Evolutionary conservation across 2,888 invertebrate species (phyloP).

Genomic region (Notocelia uddmanniana): DNA sequence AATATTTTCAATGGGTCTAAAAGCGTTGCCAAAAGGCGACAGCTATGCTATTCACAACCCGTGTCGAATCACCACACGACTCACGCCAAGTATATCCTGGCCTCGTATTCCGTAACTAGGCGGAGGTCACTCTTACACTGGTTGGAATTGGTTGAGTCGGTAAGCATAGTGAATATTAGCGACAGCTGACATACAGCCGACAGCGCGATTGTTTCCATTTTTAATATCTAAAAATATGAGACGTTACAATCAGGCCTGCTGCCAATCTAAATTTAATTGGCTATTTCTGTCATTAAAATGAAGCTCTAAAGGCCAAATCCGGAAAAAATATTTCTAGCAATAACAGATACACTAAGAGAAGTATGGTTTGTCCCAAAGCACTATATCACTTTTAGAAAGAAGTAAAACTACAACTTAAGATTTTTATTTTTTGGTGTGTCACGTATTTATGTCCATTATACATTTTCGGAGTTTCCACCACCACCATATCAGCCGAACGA

Average conservation of each 20-base stretch:
- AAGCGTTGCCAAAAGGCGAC: constrained; percentile 2
- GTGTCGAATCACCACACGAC: neutral
- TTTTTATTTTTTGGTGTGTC: too few relatives aligned
- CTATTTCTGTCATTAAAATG: neutral
- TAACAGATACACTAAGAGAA: too few relatives aligned
- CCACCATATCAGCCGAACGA: too few relatives aligned
- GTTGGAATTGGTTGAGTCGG: neutral
- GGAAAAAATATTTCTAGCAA: neutral
- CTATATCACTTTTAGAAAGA: too few relatives aligned
- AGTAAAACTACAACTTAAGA: too few relatives aligned
- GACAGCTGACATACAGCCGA: constrained; percentile 9
- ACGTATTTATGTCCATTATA: too few relatives aligned
- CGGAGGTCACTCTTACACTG: neutral
- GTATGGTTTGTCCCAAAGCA: too few relatives aligned
- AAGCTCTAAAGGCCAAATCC: neutral
- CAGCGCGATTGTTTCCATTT: constrained; percentile 8
- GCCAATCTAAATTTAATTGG: neutral
- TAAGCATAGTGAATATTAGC: neutral
- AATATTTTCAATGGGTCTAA: constrained; percentile 3
- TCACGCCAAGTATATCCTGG: neutral
- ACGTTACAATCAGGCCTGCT: neutral
- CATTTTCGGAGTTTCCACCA: too few relatives aligned
- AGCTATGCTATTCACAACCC: neutral
- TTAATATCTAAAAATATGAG: constrained; percentile 25
- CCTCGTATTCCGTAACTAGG: neutral